These are phyloP conservation scores for Phrynocephalus vlangalii DNA, from an alignment of 2,797 vertebrate genomes.

Conservation along the genomic window DNA sequence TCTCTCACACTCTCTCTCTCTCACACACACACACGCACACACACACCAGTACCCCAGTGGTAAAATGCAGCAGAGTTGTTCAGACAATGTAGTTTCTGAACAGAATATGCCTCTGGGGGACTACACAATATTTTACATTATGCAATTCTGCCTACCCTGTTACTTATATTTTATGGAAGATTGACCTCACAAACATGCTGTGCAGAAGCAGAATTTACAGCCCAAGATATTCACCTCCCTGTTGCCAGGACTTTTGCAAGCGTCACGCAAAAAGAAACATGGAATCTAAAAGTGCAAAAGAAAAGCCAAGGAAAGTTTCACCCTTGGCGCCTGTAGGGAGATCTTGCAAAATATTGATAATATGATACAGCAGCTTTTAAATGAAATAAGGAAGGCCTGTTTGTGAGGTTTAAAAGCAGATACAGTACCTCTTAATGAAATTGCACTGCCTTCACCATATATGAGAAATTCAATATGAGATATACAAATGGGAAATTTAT, in stretches of 20 bases:
- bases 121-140: background rate
- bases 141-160: background rate
- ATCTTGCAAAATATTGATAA: background rate
- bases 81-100: too few species aligned
- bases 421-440: background rate
- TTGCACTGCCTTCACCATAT: background rate
- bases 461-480: background rate
- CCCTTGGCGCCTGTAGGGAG: background rate
- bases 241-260: background rate
- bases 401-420: background rate
- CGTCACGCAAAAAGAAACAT: background rate
- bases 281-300: background rate
- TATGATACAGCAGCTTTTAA: background rate
- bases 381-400: slow-evolving; percentile 3
- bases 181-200: background rate
- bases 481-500: background rate
- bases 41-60: too few species aligned
- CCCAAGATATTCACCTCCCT: background rate
- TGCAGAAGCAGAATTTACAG: background rate
- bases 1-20: too few species aligned
- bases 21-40: too few species aligned
- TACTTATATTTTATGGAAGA: background rate
- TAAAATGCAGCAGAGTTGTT: too few species aligned
- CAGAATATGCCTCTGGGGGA: background rate
- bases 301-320: background rate